Percentiles rank a stretch among this genome's conserved stretches.
Conservation (phyloP, 2,113 vertebrate species). For the Siniperca chuatsi region DNA sequence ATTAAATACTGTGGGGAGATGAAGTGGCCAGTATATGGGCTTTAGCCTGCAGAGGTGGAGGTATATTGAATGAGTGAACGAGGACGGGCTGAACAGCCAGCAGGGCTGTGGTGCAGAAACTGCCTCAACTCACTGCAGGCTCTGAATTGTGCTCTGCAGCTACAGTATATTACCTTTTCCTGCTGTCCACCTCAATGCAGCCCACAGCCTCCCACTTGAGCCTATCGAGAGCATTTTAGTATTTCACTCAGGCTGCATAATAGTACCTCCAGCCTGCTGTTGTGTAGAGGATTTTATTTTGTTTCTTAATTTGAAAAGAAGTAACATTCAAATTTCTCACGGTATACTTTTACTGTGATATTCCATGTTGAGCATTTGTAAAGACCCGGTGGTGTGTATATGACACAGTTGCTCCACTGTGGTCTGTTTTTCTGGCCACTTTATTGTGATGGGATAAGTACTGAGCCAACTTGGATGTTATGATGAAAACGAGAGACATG, state of each 20-base stretch:
- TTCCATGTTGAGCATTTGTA: neutral
- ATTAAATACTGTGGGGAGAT: slow-evolving; percentile 72
- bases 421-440: slow-evolving; percentile 37
- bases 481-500: slow-evolving; percentile 74
- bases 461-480: slow-evolving; percentile 76
- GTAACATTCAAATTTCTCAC: neutral
- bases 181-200: slow-evolving; percentile 58
- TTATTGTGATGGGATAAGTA: slow-evolving; percentile 46
- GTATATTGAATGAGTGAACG: slow-evolving; percentile 65
- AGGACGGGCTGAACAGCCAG: slow-evolving; percentile 48
- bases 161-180: slow-evolving; percentile 70
- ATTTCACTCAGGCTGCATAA: slow-evolving; percentile 33
- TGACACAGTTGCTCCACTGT: slow-evolving; percentile 48
- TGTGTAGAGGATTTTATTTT: neutral
- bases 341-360: neutral
- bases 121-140: slow-evolving; percentile 47
- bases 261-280: slow-evolving; percentile 4
- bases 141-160: slow-evolving; percentile 64
- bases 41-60: slow-evolving; percentile 72
- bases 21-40: slow-evolving; percentile 51
- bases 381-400: neutral
- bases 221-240: slow-evolving; percentile 32
- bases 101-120: slow-evolving; percentile 58
- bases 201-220: slow-evolving; percentile 30
- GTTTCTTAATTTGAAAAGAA: slow-evolving; percentile 9